Conservation (phyloP, 2,888 invertebrate genomes). For the Plusia festucae region DNA sequence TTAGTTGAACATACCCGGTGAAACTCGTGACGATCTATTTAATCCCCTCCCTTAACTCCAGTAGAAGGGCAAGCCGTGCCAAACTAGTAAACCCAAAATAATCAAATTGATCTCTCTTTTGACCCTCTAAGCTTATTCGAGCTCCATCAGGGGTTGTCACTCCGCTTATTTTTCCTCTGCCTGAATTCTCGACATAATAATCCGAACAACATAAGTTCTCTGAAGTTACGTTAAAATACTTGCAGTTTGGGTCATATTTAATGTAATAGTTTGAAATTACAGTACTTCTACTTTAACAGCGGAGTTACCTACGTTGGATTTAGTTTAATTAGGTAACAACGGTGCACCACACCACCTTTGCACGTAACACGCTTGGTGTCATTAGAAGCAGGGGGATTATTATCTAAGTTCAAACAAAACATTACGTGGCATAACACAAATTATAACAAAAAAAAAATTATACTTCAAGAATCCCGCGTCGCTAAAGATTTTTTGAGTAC, state of each 20-base stretch:
- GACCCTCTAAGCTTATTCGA: not conserved
- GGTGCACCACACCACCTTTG: not conserved
- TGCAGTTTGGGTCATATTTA: too few relatives aligned
- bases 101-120: conserved; percentile 3
- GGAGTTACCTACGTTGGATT: too few relatives aligned
- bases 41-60: not conserved
- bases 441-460: too few relatives aligned
- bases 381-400: too few relatives aligned
- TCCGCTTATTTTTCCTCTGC: not conserved
- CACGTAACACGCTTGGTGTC: conserved; percentile 7
- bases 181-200: not conserved
- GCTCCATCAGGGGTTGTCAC: not conserved
- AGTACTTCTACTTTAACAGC: too few relatives aligned
- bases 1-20: not conserved
- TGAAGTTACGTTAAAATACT: not conserved
- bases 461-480: too few relatives aligned
- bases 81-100: not conserved
- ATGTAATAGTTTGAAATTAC: too few relatives aligned
- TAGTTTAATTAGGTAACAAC: not conserved
- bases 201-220: not conserved
- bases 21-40: not conserved
- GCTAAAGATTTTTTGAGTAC: too few relatives aligned
- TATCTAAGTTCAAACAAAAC: too few relatives aligned
- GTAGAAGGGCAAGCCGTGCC: not conserved
- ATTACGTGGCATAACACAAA: too few relatives aligned